phyloP scores from a whole-genome alignment of 2,113 vertebrate genomes.

The Poeciliopsis occidentalis region DNA sequence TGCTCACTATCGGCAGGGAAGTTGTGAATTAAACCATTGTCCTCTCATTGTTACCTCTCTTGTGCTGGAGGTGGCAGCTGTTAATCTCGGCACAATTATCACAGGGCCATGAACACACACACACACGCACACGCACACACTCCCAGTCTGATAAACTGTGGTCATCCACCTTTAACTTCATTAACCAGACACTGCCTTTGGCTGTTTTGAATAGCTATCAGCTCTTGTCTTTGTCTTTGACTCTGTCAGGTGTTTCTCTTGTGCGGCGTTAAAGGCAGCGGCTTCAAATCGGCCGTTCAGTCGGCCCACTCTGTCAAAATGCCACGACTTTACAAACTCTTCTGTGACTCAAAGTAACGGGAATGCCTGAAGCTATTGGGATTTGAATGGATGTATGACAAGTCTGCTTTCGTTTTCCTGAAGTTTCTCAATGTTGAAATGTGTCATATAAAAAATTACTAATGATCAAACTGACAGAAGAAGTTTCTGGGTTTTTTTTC shows the following conservation, averaged over 20 bases:
- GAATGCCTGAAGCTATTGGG: slow-evolving; percentile 17
- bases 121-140: slow-evolving; percentile 3
- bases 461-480: too few relatives aligned
- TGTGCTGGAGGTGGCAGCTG: slow-evolving; percentile 76
- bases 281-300: slow-evolving; percentile 51
- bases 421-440: too few relatives aligned
- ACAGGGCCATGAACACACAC: not conserved
- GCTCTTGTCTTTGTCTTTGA: slow-evolving; percentile 18
- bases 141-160: slow-evolving; percentile 40
- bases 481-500: too few relatives aligned
- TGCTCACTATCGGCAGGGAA: slow-evolving; percentile 66
- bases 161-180: slow-evolving; percentile 41
- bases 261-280: slow-evolving; percentile 18
- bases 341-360: slow-evolving; percentile 36
- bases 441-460: too few relatives aligned
- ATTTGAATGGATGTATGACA: slow-evolving; percentile 13
- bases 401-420: not conserved
- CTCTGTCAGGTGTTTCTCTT: slow-evolving; percentile 20
- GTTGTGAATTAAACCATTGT: slow-evolving; percentile 76
- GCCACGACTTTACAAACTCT: slow-evolving; percentile 25
- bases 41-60: slow-evolving; percentile 70
- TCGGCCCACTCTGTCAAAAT: slow-evolving; percentile 18
- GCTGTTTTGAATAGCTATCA: slow-evolving; percentile 46
- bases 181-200: slow-evolving; percentile 53
- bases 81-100: slow-evolving; percentile 74